These are phyloP conservation scores for Campylorhamphus procurvoides DNA, from an alignment of 2,113 vertebrate species.

Conservation along the genomic window DNA sequence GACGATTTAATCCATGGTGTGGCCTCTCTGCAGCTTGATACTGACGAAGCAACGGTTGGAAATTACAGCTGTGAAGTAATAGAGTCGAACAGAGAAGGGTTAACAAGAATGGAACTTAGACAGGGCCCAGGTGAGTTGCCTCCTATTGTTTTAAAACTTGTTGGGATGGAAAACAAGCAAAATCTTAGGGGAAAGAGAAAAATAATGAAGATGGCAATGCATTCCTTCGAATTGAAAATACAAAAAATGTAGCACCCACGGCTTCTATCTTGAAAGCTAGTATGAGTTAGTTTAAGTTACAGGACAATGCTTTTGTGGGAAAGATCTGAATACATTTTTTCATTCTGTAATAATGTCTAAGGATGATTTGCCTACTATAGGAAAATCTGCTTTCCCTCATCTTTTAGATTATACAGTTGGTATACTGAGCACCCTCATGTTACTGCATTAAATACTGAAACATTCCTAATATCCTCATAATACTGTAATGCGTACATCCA, in stretches of 20 bases:
- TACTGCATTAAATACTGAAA: neutral
- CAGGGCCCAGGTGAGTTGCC: slow-evolving; percentile 50
- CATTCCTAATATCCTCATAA: neutral
- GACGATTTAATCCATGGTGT: slow-evolving; percentile 5
- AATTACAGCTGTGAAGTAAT: slow-evolving; percentile 78
- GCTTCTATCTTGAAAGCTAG: neutral
- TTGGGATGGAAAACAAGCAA: neutral
- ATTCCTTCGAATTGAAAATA: neutral
- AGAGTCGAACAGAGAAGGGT: slow-evolving; percentile 72
- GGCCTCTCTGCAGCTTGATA: slow-evolving; percentile 67
- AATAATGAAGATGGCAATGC: neutral
- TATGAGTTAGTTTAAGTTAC: neutral
- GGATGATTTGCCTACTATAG: neutral
- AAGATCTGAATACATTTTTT: neutral
- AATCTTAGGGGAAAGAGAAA: neutral
- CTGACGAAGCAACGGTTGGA: slow-evolving; percentile 16
- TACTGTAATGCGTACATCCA: neutral
- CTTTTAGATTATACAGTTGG: neutral
- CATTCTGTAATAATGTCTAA: neutral
- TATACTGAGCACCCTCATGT: neutral
- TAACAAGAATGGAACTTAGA: slow-evolving; percentile 50
- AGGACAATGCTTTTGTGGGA: neutral
- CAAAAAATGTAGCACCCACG: neutral
- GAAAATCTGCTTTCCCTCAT: neutral
- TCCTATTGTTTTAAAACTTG: neutral